A percentile compares a stretch with the other conserved stretches of the same genome.
phyloP scores from a whole-genome alignment of 2,113 vertebrate species.

The Phrynosoma platyrhinos region DNA sequence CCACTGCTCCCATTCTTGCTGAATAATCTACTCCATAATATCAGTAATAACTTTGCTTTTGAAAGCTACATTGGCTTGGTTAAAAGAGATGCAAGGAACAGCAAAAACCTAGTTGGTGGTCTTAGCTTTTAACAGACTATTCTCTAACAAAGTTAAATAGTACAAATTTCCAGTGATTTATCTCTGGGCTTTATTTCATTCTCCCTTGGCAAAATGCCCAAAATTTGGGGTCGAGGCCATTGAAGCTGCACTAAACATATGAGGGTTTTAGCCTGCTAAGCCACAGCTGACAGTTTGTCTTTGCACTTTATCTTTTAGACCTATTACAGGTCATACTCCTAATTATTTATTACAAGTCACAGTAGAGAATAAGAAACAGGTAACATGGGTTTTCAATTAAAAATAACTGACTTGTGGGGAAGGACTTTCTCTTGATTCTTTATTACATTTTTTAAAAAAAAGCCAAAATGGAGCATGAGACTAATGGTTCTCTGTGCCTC shows the following conservation, averaged over 20 bases:
- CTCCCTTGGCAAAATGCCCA: conserved; percentile 47
- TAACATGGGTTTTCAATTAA: background rate
- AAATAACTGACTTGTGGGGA: background rate
- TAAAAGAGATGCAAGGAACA: conserved; percentile 37
- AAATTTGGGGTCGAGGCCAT: conserved; percentile 55
- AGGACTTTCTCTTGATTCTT: too few species aligned
- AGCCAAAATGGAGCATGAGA: too few species aligned
- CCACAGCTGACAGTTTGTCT: conserved; percentile 36
- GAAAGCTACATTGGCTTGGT: conserved; percentile 45
- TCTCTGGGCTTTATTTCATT: conserved; percentile 57
- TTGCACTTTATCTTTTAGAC: conserved; percentile 1
- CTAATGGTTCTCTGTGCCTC: too few species aligned
- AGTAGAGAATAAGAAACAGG: background rate
- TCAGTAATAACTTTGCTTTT: conserved; percentile 27
- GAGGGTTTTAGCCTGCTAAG: background rate
- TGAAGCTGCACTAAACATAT: conserved; percentile 37
- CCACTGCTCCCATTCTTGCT: conserved; percentile 14
- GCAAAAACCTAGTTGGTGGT: conserved; percentile 48
- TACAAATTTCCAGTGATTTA: conserved; percentile 63
- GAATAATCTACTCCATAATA: conserved; percentile 27
- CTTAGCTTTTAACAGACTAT: conserved; percentile 47
- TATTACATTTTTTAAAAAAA: too few species aligned
- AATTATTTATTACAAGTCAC: conserved; percentile 13
- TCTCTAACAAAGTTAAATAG: conserved; percentile 54
- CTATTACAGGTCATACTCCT: background rate